Conservation (phyloP, 1,140 invertebrate species). For the Pogonomyrmex californicus region DNA sequence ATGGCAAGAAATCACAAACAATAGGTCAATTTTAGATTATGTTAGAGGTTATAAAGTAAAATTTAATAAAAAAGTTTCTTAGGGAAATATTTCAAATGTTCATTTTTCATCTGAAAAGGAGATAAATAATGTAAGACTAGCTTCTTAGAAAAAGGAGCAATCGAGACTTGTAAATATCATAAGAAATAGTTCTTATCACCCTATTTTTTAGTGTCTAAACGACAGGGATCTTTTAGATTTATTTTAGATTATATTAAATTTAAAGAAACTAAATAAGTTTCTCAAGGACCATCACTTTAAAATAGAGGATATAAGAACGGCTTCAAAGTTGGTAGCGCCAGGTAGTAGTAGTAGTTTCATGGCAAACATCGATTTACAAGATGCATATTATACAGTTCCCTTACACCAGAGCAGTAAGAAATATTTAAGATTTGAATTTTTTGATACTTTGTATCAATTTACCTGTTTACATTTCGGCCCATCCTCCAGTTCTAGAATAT, state of each 20-base stretch:
- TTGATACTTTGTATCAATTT: conserved; percentile 72
- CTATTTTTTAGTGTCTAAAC: not conserved
- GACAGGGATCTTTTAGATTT: not conserved
- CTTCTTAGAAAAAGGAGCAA: not conserved
- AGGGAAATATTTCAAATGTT: too few species aligned
- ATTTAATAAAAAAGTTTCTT: not conserved
- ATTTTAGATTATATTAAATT: too few species aligned
- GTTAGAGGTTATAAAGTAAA: not conserved
- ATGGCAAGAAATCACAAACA: not conserved
- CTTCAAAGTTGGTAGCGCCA: not conserved
- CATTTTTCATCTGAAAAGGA: too few species aligned
- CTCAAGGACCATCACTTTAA: not conserved
- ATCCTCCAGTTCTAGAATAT: conserved; percentile 50
- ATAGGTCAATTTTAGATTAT: not conserved
- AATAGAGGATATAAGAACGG: not conserved
- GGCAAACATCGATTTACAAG: not conserved
- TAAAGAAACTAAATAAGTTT: not conserved
- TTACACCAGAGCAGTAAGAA: conserved; percentile 60
- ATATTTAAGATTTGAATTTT: too few species aligned
- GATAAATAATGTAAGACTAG: too few species aligned
- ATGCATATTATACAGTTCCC: conserved; percentile 34
- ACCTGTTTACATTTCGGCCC: conserved; percentile 71
- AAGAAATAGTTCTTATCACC: not conserved
- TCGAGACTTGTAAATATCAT: not conserved
- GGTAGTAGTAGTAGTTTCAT: too few species aligned